Evolutionary conservation across 2,888 invertebrate species (phyloP).

Genomic region (Rhamphomyia laevipes): DNA sequence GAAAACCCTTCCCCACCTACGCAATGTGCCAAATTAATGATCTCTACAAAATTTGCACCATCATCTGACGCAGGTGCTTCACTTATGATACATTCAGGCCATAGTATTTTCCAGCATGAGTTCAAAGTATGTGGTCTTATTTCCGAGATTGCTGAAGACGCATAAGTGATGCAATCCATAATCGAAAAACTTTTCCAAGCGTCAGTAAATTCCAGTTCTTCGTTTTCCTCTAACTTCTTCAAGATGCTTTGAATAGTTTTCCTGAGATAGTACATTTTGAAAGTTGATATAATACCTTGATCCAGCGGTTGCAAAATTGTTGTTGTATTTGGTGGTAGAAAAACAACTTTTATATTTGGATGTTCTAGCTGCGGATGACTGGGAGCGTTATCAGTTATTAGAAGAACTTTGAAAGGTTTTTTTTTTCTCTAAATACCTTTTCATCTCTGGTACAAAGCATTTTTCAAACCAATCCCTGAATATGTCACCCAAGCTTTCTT

Average conservation of each 20-base stretch:
- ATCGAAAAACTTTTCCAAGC: background rate
- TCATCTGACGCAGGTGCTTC: background rate
- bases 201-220: background rate
- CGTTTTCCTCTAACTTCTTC: background rate
- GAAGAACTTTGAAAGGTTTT: background rate
- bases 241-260: background rate
- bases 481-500: no score
- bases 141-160: background rate
- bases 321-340: no score
- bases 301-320: background rate
- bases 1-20: background rate
- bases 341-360: no score
- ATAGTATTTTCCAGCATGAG: background rate
- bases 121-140: background rate
- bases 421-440: no score
- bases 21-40: background rate
- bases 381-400: slow-evolving; percentile 6
- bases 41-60: background rate
- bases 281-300: background rate
- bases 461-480: background rate
- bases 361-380: background rate
- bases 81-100: background rate
- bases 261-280: background rate
- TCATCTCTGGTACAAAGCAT: background rate
- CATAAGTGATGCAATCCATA: background rate